These are phyloP conservation scores for Acipenser ruthenus DNA, from an alignment of 2,797 vertebrate species.

Conservation along the genomic window DNA sequence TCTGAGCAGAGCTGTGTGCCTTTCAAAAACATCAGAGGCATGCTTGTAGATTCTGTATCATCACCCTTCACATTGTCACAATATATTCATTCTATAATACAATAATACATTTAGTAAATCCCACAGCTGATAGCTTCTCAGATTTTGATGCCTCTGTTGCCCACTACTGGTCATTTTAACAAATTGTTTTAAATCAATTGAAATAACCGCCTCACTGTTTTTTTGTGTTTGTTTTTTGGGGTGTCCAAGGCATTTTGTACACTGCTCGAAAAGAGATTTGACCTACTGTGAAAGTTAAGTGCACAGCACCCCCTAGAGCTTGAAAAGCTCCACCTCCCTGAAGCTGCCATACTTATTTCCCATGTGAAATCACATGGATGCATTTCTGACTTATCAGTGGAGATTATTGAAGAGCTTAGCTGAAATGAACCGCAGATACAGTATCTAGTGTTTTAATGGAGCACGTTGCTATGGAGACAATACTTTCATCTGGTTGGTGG, in stretches of 20 bases:
- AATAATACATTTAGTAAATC: slow-evolving; percentile 26
- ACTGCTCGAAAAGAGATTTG: neutral
- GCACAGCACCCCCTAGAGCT: too few relatives aligned
- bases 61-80: slow-evolving; percentile 11
- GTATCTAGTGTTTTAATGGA: neutral
- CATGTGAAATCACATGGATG: slow-evolving; percentile 45
- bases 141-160: neutral
- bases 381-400: slow-evolving; percentile 44
- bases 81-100: neutral
- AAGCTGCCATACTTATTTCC: slow-evolving; percentile 22
- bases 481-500: neutral
- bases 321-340: neutral
- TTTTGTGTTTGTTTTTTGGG: slow-evolving; percentile 29
- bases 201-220: neutral
- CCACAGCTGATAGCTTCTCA: slow-evolving; percentile 32
- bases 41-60: neutral
- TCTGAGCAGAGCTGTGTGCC: too few relatives aligned
- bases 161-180: neutral
- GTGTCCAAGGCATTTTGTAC: slow-evolving; percentile 25
- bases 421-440: neutral
- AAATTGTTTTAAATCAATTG: neutral
- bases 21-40: too few relatives aligned
- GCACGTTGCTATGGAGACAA: neutral
- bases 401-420: slow-evolving; percentile 39
- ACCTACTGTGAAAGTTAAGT: too few relatives aligned